A percentile compares a stretch with the other conserved stretches of the same genome.
Evolutionary conservation across 2,888 invertebrate species (phyloP).

Genomic region (Allophyes oxyacanthae): DNA sequence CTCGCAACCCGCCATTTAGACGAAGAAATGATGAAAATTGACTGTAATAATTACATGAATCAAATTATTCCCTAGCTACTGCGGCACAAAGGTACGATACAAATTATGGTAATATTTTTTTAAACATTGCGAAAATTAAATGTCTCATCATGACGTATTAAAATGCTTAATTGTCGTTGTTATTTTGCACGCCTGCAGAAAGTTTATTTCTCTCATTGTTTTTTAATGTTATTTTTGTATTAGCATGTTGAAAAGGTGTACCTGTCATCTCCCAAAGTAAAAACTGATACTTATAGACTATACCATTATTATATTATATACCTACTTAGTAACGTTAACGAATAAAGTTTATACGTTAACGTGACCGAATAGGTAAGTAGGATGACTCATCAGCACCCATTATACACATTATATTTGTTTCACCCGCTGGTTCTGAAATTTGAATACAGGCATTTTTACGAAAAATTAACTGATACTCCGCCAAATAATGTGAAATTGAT

Average conservation of each 20-base stretch:
- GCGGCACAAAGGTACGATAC: conserved; percentile 46
- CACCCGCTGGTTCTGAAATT: no score
- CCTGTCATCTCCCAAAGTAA: no score
- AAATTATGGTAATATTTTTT: conserved; percentile 39
- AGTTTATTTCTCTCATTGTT: conserved; percentile 15
- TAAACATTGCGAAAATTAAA: conserved; percentile 32
- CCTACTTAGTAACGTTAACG: no score
- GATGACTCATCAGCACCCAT: no score
- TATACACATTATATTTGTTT: no score
- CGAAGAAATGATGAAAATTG: conserved; percentile 82
- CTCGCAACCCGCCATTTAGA: conserved; percentile 80
- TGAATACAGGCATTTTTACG: not conserved
- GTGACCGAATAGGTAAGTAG: no score
- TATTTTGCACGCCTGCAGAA: conserved; percentile 18
- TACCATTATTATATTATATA: no score
- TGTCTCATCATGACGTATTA: conserved; percentile 24
- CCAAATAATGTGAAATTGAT: conserved; percentile 31
- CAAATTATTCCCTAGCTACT: conserved; percentile 67
- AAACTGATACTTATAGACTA: no score
- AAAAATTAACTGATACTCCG: conserved; percentile 15
- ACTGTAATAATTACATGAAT: conserved; percentile 76
- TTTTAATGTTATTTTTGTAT: conserved; percentile 1
- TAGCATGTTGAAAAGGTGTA: no score
- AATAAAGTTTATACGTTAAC: no score
- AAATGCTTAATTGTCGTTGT: conserved; percentile 35